A percentile compares a stretch with the other conserved stretches of the same genome.
These are phyloP conservation scores for Tanaodytes sp. DNA, from an alignment of 2,888 invertebrate species.

Conservation along the genomic window DNA sequence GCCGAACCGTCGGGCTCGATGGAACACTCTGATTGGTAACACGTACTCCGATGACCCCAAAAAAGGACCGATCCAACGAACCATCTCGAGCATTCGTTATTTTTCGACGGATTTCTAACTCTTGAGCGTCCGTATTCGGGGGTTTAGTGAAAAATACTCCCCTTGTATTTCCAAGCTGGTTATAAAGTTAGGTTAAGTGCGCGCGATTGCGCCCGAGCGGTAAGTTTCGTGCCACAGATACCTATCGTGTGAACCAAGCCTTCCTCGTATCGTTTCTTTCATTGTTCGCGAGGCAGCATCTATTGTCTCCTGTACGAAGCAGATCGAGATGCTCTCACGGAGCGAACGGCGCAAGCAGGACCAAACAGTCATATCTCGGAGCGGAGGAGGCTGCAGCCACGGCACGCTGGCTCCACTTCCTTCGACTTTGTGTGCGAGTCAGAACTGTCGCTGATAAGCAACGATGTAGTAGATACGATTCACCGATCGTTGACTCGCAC, in stretches of 20 bases:
- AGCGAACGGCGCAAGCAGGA: conserved; percentile 9
- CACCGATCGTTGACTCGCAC: conserved; percentile 31
- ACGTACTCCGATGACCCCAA: too few species aligned
- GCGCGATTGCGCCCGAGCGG: conserved; percentile 36
- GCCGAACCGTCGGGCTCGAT: too few species aligned
- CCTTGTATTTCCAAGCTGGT: too few species aligned
- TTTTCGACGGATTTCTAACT: conserved; percentile 16
- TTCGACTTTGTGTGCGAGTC: not conserved
- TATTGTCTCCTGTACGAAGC: conserved; percentile 39
- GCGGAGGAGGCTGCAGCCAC: too few species aligned
- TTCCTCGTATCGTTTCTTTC: conserved; percentile 31
- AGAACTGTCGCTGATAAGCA: conserved; percentile 35
- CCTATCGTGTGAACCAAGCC: conserved; percentile 58
- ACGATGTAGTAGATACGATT: conserved; percentile 38
- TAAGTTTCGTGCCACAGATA: conserved; percentile 52
- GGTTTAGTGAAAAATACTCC: too few species aligned
- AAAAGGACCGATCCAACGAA: too few species aligned
- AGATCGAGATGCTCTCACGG: conserved; percentile 4
- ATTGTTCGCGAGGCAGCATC: conserved; percentile 39
- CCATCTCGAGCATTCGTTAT: conserved; percentile 2
- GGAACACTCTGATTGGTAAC: too few species aligned
- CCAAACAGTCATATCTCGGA: conserved; percentile 22
- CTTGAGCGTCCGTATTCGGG: too few species aligned
- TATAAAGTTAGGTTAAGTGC: conserved; percentile 6
- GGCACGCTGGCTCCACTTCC: not conserved